Base-by-base conservation (phyloP, 2,113 vertebrate species). In the Crotophaga sulcirostris region DNA sequence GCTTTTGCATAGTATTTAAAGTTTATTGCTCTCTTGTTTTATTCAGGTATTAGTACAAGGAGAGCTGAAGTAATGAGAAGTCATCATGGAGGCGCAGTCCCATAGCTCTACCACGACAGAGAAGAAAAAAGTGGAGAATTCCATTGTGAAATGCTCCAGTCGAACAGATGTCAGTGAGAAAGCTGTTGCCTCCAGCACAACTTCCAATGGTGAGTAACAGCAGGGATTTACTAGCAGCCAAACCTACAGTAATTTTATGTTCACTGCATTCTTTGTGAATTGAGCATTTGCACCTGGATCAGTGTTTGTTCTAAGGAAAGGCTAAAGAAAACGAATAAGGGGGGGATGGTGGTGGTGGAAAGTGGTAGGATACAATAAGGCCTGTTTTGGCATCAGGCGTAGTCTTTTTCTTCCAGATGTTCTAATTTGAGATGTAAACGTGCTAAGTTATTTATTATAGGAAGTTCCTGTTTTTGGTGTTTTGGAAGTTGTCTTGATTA, bases 161-260 rank as follows among this genome's bases (percentile, higher is more conserved):
- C 98, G 99, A 93, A 97, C 98, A 97, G 99, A 99, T 97, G 99
- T 99, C 98, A 99, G 99, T 49, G 99, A 99, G 98, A 99, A 99
- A 98, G 99, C 99, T 4, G 99, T 99, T 96, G 99, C 99, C 96
- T 99, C 99, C 96, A 99, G 99, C 98, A 99, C 99, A 95, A 99
- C 99, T 82, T 99, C 99, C 95, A 99, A 99, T 93, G 99, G 99
- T 99, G 98, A 96, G 98, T 96, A 74, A 95, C 96, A 96, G 67
- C 54, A 68, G 97, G 96, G 93, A 97, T 97, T 97, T 97, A 92
- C 96, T 96, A 89, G 89, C 94, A 84, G 96, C 91, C 90, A 95
- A 92, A 83, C 90, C 84, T 88, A 38, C 67, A 78, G 94, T 90
- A 94, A 81, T 93, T 96, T 96, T 93, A 89, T 95, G 96, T 96